Conservation (phyloP, 64 coral and sea anemone genomes). For the Actinia equina region DNA sequence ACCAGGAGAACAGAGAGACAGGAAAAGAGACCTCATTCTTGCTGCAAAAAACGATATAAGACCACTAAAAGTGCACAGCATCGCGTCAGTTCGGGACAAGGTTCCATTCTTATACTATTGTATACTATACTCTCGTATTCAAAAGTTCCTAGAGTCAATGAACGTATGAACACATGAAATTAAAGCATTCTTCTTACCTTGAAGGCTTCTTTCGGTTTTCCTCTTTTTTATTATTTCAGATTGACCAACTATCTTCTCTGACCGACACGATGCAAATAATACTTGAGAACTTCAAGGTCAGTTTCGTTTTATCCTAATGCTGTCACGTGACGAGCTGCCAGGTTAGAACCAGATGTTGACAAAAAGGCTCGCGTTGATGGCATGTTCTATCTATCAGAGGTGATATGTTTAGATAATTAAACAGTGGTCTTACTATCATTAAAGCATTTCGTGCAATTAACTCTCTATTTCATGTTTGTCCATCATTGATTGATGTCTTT, state of each 20-base stretch:
- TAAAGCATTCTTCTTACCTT: neutral
- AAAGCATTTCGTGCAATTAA: slow-evolving; percentile 27
- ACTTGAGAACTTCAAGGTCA: neutral
- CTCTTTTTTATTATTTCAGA: neutral
- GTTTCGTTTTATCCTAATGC: slow-evolving; percentile 1
- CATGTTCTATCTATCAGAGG: slow-evolving; percentile 28
- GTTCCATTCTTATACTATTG: neutral
- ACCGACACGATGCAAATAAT: neutral
- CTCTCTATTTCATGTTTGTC: neutral
- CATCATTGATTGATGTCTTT: neutral
- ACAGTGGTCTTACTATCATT: slow-evolving; percentile 16
- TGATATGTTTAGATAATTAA: slow-evolving; percentile 24
- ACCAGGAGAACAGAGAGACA: neutral
- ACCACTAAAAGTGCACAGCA: neutral
- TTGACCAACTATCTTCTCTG: neutral
- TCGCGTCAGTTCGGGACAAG: neutral
- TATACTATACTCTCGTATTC: neutral
- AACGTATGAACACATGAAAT: neutral
- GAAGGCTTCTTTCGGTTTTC: neutral
- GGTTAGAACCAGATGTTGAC: slow-evolving; percentile 37
- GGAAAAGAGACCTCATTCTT: neutral
- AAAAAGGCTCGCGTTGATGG: slow-evolving; percentile 15
- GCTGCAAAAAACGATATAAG: neutral
- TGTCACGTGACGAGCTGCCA: slow-evolving; percentile 17
- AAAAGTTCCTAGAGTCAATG: neutral